A percentile compares a stretch with the other conserved stretches of the same genome.
phyloP scores from a whole-genome alignment of 2,113 vertebrate genomes.

The Mustela nigripes region DNA sequence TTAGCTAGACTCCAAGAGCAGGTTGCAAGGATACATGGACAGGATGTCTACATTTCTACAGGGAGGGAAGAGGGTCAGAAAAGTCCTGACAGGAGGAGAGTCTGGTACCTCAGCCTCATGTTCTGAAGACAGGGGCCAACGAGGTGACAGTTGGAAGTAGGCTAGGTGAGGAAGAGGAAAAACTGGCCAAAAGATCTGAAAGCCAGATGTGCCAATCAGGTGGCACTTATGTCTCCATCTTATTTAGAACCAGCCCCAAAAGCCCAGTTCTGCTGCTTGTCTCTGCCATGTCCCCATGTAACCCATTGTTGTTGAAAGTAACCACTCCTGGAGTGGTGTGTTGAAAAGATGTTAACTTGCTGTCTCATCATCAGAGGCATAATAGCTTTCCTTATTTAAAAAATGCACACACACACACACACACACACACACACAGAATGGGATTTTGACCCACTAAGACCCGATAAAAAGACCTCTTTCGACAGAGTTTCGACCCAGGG shows the following conservation, averaged over 20 bases:
- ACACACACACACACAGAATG: background rate
- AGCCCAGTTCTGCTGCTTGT: background rate
- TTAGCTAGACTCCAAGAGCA: constrained; percentile 60
- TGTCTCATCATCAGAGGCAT: constrained; percentile 73
- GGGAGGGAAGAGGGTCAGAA: background rate
- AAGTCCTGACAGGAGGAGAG: background rate
- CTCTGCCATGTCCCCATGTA: background rate
- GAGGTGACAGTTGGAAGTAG: background rate
- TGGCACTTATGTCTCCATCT: background rate
- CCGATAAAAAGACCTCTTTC: constrained; percentile 72
- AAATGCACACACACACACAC: background rate
- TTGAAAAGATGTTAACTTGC: constrained; percentile 21
- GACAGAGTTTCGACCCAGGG: constrained; percentile 68
- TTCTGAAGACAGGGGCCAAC: background rate
- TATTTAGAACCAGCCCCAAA: background rate
- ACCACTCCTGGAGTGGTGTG: background rate
- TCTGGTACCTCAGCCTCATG: background rate
- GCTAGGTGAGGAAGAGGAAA: background rate
- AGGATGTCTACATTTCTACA: constrained; percentile 25
- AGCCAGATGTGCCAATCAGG: background rate
- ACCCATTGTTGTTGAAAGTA: background rate
- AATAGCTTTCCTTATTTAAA: constrained; percentile 78
- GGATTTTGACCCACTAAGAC: constrained; percentile 61
- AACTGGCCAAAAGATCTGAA: background rate
- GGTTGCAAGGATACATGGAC: background rate